phyloP scores from a whole-genome alignment of 2,113 vertebrate genomes.

The Sylvietta virens region DNA sequence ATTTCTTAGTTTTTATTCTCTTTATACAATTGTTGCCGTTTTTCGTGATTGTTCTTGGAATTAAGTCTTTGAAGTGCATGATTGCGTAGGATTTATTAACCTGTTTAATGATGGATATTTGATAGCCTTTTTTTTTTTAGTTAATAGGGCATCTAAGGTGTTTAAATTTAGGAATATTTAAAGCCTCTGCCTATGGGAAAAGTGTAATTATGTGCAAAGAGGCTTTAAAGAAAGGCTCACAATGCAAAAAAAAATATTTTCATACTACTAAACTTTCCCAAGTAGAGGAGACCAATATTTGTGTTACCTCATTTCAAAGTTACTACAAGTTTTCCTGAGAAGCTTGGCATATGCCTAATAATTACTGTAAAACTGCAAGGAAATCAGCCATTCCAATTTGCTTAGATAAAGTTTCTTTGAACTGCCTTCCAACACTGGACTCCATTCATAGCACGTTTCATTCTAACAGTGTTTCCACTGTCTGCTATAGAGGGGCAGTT shows the following conservation, averaged over 20 bases:
- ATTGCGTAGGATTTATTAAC: not conserved
- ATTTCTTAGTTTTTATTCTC: not conserved
- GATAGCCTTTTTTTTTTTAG: not conserved
- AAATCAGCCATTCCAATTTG: slow-evolving; percentile 39
- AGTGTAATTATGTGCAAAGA: slow-evolving; percentile 31
- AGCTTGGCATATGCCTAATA: not conserved
- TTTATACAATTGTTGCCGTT: not conserved
- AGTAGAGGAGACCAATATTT: not conserved
- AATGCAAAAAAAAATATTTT: slow-evolving; percentile 17
- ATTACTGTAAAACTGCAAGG: slow-evolving; percentile 36
- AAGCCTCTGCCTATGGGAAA: not conserved
- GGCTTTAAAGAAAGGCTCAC: not conserved
- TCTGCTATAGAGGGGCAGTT: not conserved
- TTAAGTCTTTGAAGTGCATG: not conserved
- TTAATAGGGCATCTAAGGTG: not conserved
- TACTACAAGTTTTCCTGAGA: not conserved
- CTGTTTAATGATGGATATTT: not conserved
- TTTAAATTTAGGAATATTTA: not conserved
- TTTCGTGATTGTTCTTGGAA: not conserved
- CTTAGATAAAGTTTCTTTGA: slow-evolving; percentile 55
- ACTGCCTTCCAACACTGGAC: slow-evolving; percentile 20
- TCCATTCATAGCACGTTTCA: not conserved
- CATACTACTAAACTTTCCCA: not conserved
- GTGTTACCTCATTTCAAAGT: slow-evolving; percentile 35
- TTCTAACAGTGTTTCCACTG: slow-evolving; percentile 8